Base-by-base conservation (phyloP, 1,140 invertebrate genomes). In the Drosophila equinoxialis region DNA sequence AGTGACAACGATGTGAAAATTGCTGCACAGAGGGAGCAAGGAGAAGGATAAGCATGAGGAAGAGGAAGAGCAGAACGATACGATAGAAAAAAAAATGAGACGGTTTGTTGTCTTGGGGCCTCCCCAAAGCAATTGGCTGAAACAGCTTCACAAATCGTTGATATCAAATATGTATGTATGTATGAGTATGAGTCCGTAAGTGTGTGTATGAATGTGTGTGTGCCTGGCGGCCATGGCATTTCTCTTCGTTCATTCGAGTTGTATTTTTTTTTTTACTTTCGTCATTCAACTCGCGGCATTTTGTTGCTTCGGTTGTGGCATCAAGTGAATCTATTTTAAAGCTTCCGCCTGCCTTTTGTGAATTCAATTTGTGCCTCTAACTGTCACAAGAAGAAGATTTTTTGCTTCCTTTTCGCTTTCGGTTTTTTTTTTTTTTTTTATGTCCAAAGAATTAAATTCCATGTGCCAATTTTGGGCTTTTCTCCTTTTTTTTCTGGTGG, bases 1-100 rank as follows among this genome's bases (percentile, higher is more conserved):
- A 89, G 84, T 87, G 83, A 87, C 83, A 89, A 87, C 83, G 77
- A 87, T 71, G 79, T 59, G 79, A 71, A 68, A 83, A 67, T 68
- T 75, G 79, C 55, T 48, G 72, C 59, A 73, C 64, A 48, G 60
- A 13, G 63, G 51, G 30, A 55, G 45, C 17, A n/a, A 11, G 10
- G 8, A 11, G 37, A 39, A 11, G 10, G 10, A 39, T 10, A 2
- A 39, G 10, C 3, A 13, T 1, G 20, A 26, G 26, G 45, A 20
- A 10, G 13, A 48, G 6, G 6, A 48, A 0, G 7, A 51, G 7
- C 17, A 11, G 45, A 30, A 30, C 30, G 30, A 30, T 5, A 30
- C 30, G 30, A 30, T 30, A 30, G 30, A 30, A 0, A 30, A 30
- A 30, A 39, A 3, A 39, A 39, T 39, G 45, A 13, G 58, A 45